Evolutionary conservation across 2,113 vertebrate genomes (phyloP), one percentile per base, ranked within the genome.

Genomic region (Nestor notabilis): DNA sequence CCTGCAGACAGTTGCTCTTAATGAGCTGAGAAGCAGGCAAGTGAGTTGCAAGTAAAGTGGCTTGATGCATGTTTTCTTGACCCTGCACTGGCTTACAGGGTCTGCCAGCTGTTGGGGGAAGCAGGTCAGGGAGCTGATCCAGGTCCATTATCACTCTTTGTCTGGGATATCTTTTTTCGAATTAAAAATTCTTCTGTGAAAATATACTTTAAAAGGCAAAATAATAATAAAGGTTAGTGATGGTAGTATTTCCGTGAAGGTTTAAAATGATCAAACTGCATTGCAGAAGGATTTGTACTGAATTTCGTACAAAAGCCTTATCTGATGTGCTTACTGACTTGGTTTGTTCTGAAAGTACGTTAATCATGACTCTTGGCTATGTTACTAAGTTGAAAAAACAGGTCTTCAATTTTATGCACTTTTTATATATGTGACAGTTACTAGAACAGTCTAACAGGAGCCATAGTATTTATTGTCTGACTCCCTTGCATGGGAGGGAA

Each of bases 41-140:
- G 75, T 63, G 61, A 89, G 61, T 63, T 0, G 0, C n/a, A 11
- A 61, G 24, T 78, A 31, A 47, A 60, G 8, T 39, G 47, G 31
- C 27, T 19, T 43, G 25, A 25, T 43, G 13, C 2, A 13, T 1
- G 0, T 68, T 53, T 61, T 37, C 43, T 33, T 64, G 63, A 63
- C 43, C 41, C 31, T 76, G 25, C 10, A 3, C 23, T 46, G 46
- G 24, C 17, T 61, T 46, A 49, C 17, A 35, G 37, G 20, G 14
- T 47, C 21, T 78, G 21, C 52, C 29, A 25, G 47, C 27, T 35
- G 50, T 4, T 5, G 29, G 35, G 25, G 17, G 33, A 77, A 52
- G 28, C 11, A 5, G n/a, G 20, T 65, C 29, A 58, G 64, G 44
- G 44, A 43, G 60, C 21, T 66, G 17, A 19, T 47, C 31, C 2